Evolutionary conservation across 2,797 vertebrate species (phyloP).

Genomic region (Spheniscus humboldti): DNA sequence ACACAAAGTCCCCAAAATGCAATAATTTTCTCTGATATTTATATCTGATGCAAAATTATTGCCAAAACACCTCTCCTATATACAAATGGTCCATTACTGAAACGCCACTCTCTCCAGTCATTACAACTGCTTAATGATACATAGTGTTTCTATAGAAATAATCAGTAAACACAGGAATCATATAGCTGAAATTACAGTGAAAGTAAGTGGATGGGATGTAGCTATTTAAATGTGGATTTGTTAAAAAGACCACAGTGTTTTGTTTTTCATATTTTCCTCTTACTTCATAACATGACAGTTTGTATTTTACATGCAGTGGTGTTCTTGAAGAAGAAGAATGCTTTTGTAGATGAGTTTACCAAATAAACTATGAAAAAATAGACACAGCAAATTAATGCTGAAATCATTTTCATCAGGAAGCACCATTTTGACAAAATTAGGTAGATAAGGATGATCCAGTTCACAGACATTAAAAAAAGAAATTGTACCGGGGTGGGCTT

Average conservation of each 20-base stretch:
- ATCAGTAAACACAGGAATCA: not conserved
- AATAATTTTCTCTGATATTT: not conserved
- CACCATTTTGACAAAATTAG: not conserved
- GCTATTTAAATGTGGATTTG: not conserved
- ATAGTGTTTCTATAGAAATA: not conserved
- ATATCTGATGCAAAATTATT: not conserved
- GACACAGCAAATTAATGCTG: not conserved
- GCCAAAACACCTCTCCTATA: not conserved
- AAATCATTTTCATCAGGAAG: not conserved
- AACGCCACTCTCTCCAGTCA: not conserved
- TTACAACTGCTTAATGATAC: not conserved
- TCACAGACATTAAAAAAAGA: not conserved
- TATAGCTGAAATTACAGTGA: not conserved
- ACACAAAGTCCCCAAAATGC: not conserved
- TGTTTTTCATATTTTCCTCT: not conserved
- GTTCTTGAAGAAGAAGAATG: not conserved
- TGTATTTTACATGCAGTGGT: not conserved
- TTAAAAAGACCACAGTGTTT: not conserved
- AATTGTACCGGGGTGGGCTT: rapidly evolving
- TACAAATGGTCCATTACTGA: not conserved
- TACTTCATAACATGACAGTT: not conserved
- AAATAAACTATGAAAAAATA: not conserved
- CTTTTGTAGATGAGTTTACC: not conserved
- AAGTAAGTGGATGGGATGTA: not conserved
- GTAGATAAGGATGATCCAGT: not conserved